A percentile compares a stretch with the other conserved stretches of the same genome.
phyloP scores from a whole-genome alignment of 2,113 vertebrate genomes.

The Sitta europaea region DNA sequence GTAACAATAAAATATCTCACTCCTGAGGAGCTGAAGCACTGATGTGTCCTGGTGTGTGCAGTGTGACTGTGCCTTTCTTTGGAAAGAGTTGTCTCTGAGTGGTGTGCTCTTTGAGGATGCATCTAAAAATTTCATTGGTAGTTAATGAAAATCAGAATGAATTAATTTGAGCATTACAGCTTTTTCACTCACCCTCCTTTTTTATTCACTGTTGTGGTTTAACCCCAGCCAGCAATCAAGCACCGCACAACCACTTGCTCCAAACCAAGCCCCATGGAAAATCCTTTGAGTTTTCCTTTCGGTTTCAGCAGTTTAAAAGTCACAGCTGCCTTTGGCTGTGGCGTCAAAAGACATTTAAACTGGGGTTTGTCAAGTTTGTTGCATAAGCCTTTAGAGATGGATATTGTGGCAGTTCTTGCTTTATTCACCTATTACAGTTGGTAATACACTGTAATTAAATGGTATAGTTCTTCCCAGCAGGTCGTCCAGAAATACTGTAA shows the following conservation, averaged over 20 bases:
- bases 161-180: not conserved
- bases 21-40: not conserved
- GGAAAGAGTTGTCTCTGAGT: not conserved
- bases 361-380: not conserved
- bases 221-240: not conserved
- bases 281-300: constrained; percentile 7
- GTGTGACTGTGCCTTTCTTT: not conserved
- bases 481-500: not conserved
- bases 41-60: not conserved
- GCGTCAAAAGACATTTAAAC: not conserved
- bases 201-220: not conserved
- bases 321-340: not conserved
- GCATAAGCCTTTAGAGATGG: not conserved
- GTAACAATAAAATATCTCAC: not conserved
- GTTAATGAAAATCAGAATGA: not conserved
- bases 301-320: not conserved
- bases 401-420: not conserved
- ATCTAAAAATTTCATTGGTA: not conserved
- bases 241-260: rapidly evolving
- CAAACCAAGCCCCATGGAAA: not conserved
- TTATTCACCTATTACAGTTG: not conserved
- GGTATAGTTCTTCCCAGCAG: not conserved
- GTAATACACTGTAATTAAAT: not conserved
- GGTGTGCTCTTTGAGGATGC: not conserved
- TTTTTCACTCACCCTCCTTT: not conserved